A percentile compares a stretch with the other conserved stretches of the same genome.
Conservation (phyloP, 2,888 invertebrate genomes). For the Helleia helle region DNA sequence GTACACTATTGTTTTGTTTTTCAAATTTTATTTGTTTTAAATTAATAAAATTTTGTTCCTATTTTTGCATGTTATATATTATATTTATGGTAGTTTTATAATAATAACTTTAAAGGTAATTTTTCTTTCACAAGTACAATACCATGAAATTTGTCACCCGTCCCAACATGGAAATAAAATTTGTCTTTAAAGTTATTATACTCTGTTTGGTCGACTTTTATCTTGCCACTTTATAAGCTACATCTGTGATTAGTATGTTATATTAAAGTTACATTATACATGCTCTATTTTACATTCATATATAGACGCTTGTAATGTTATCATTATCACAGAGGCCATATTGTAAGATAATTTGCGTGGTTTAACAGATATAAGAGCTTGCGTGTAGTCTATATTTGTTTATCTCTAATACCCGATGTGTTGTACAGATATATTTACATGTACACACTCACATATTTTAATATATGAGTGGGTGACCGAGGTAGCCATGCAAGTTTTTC, state of each 20-base stretch:
- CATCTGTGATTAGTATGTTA: constrained; percentile 52
- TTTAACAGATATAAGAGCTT: too few species aligned
- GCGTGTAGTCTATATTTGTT: too few species aligned
- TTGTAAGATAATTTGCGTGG: too few species aligned
- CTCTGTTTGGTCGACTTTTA: constrained; percentile 18
- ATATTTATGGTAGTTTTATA: background rate
- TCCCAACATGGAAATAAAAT: constrained; percentile 26
- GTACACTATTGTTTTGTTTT: constrained; percentile 23
- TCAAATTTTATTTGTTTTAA: constrained; percentile 16
- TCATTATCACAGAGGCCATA: constrained; percentile 1
- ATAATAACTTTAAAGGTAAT: constrained; percentile 35
- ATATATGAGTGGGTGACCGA: constrained; percentile 6
- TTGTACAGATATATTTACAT: background rate
- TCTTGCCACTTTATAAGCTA: constrained; percentile 50
- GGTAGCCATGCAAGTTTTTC: background rate
- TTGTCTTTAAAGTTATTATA: constrained; percentile 31
- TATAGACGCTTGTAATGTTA: background rate
- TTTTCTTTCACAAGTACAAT: constrained; percentile 22
- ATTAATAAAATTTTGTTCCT: constrained; percentile 12
- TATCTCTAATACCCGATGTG: background rate
- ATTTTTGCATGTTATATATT: constrained; percentile 46
- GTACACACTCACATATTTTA: constrained; percentile 6
- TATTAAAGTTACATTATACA: constrained; percentile 15
- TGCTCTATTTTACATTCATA: background rate
- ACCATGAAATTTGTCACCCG: constrained; percentile 15